Percentiles rank a stretch among this genome's conserved stretches.
phyloP scores from a whole-genome alignment of 2,113 vertebrate species.

The Gymnarchus niloticus region DNA sequence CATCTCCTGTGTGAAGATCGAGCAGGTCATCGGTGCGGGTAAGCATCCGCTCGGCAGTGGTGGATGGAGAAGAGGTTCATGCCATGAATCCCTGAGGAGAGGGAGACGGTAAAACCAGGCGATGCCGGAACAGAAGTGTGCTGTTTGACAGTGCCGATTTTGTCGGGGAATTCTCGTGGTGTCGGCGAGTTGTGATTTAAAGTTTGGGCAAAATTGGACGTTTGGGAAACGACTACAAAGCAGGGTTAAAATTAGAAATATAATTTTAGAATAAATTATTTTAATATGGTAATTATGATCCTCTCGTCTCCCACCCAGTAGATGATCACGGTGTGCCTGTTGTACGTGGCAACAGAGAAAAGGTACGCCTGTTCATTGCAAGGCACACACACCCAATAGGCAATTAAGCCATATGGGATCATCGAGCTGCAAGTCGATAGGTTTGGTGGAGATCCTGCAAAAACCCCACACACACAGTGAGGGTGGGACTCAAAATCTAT shows the following conservation, averaged over 20 bases:
- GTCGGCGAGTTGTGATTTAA: neutral
- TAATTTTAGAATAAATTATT: too few species aligned
- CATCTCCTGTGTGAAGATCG: slow-evolving; percentile 91
- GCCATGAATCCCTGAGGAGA: neutral
- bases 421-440: neutral
- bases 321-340: neutral
- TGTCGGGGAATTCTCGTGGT: neutral
- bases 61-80: too few species aligned
- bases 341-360: too few species aligned
- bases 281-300: neutral
- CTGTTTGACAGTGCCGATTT: neutral
- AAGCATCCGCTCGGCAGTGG: slow-evolving; percentile 26
- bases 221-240: neutral
- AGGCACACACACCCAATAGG: neutral
- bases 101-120: neutral
- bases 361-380: neutral
- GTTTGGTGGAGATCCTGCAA: neutral
- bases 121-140: neutral
- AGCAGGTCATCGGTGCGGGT: slow-evolving; percentile 97
- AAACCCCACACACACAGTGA: neutral
- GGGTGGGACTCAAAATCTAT: neutral
- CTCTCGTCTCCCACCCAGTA: neutral
- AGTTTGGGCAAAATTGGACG: neutral
- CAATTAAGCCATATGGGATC: neutral
- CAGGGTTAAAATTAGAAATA: neutral